These are phyloP conservation scores for Tachypleus tridentatus DNA, from an alignment of 1,140 invertebrate genomes.

Conservation along the genomic window DNA sequence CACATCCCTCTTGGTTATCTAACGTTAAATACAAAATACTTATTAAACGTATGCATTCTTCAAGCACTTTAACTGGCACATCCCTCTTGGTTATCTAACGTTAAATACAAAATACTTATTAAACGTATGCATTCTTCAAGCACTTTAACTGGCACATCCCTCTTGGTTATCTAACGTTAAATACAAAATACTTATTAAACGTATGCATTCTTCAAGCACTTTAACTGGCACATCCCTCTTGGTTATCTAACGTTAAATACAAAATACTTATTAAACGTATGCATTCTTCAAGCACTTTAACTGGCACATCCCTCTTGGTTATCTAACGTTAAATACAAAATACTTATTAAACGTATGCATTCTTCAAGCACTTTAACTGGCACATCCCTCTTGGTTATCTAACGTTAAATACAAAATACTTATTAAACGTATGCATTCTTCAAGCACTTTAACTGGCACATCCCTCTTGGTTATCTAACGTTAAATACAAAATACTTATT, in stretches of 20 bases:
- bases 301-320: slow-evolving; percentile 63
- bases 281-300: slow-evolving; percentile 66
- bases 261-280: slow-evolving; percentile 43
- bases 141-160: slow-evolving; percentile 66
- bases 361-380: slow-evolving; percentile 74
- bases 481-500: too few relatives aligned
- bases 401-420: neutral
- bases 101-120: too few relatives aligned
- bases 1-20: slow-evolving; percentile 62
- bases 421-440: slow-evolving; percentile 58
- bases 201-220: slow-evolving; percentile 68
- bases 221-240: slow-evolving; percentile 68
- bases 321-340: slow-evolving; percentile 36
- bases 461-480: slow-evolving; percentile 56
- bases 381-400: slow-evolving; percentile 62
- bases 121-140: slow-evolving; percentile 68
- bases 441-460: slow-evolving; percentile 67
- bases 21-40: neutral
- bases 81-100: slow-evolving; percentile 56
- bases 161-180: slow-evolving; percentile 50
- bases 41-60: slow-evolving; percentile 58
- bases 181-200: slow-evolving; percentile 28
- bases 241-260: slow-evolving; percentile 41
- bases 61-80: slow-evolving; percentile 67
- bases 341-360: slow-evolving; percentile 46